Percentiles rank a stretch among this genome's conserved stretches.
Conservation (phyloP, 2,797 vertebrate genomes). For the Hapalemur alaotrensis region DNA sequence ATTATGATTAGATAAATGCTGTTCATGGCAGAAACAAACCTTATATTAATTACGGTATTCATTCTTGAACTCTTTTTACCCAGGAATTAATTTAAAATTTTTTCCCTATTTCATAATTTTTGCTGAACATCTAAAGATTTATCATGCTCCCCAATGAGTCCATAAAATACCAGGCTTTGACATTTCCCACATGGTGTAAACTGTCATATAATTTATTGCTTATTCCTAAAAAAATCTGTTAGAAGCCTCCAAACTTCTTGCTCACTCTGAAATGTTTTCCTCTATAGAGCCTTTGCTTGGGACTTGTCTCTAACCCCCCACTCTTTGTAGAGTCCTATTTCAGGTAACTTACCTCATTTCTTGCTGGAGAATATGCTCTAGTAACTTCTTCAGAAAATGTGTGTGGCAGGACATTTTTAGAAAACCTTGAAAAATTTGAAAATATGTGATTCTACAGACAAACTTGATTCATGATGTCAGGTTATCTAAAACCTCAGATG, state of each 20-base stretch:
- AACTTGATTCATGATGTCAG: not conserved
- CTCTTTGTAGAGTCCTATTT: not conserved
- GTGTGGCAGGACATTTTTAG: not conserved
- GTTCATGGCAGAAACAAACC: not conserved
- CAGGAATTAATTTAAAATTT: not conserved
- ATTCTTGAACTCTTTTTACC: not conserved
- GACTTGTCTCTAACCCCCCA: not conserved
- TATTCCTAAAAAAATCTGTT: not conserved
- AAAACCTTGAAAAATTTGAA: not conserved
- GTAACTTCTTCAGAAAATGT: not conserved
- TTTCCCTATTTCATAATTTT: not conserved
- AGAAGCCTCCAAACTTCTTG: not conserved
- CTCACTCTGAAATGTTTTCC: not conserved
- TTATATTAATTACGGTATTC: not conserved
- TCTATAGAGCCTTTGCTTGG: not conserved
- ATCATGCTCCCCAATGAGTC: not conserved
- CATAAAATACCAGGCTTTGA: not conserved
- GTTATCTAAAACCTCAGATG: not conserved
- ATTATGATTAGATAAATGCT: not conserved
- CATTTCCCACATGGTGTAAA: not conserved
- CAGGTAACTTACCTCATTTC: not conserved
- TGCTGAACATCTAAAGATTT: not conserved
- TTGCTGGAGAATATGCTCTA: not conserved
- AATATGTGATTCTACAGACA: not conserved
- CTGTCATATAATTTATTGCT: not conserved